Evolutionary conservation across 1,140 invertebrate genomes (phyloP).

Genomic region (Idris sp.): DNA sequence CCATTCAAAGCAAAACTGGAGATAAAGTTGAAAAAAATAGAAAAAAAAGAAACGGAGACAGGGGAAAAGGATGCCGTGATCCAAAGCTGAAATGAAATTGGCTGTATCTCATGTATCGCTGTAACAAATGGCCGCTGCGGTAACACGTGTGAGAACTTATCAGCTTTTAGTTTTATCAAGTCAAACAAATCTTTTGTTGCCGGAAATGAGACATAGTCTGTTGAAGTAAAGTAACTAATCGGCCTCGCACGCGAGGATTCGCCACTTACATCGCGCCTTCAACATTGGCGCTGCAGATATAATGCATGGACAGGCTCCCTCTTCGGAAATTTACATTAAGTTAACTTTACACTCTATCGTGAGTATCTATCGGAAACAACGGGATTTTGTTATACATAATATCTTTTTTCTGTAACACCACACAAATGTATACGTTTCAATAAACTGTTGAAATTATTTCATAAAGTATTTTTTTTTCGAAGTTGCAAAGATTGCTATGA

Average conservation of each 20-base stretch:
- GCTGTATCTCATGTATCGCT: constrained; percentile 59
- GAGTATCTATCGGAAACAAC: constrained; percentile 45
- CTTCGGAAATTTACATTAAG: constrained; percentile 55
- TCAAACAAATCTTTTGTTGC: constrained; percentile 65
- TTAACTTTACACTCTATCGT: constrained; percentile 43
- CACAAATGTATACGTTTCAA: background rate
- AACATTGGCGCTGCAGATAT: constrained; percentile 34
- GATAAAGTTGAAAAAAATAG: constrained; percentile 16
- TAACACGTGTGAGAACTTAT: constrained; percentile 65
- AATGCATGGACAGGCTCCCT: constrained; percentile 30
- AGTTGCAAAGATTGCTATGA: too few species aligned
- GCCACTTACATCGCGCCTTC: constrained; percentile 58
- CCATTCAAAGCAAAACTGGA: constrained; percentile 11
- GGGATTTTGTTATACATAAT: constrained; percentile 45
- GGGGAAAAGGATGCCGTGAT: constrained; percentile 48
- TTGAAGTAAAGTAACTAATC: constrained; percentile 65
- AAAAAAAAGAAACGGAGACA: background rate
- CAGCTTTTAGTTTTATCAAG: constrained; percentile 66
- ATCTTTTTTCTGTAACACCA: constrained; percentile 28
- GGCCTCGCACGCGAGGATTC: constrained; percentile 63
- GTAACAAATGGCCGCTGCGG: constrained; percentile 59
- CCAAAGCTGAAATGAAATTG: constrained; percentile 60
- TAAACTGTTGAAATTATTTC: too few species aligned
- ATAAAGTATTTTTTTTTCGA: too few species aligned
- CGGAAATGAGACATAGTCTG: constrained; percentile 63